Base-by-base conservation (phyloP, 2,888 invertebrate species). In the Galerucella calmariensis region DNA sequence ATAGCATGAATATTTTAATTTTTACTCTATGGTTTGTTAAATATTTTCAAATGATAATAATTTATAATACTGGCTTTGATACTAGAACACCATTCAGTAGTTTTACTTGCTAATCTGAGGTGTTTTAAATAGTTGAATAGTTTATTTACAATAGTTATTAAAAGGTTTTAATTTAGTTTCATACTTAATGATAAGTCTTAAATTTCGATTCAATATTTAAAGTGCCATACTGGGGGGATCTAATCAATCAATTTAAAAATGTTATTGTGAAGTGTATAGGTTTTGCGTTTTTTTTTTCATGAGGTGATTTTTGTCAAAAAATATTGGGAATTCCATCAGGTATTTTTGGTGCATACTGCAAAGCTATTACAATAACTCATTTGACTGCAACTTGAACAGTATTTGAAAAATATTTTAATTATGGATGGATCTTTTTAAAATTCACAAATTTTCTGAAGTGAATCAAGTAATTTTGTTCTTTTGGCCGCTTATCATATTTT, bases 401-500 rank as follows among this genome's bases (percentile, higher is more conserved):
- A 56, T 56, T 56, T 56, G 56, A 5, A 16, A 48, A 14, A 48
- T 5, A 58, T 14, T 58, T 24, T 11, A 2, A 20, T 14, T 58
- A 20, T 16, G 5, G 14, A 41, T 20, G 48, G 2, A 20, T 65
- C 16, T 20, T 16, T 56, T 16, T 20, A 2, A 8, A 16, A 20
- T 11, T 9, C 56, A 56, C 56, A 56, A 56, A 16, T 61, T 61
- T 48, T n/a, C n/a, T 61, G 61, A 69, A 59, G 46, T 61, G 69
- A 48, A 10, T 11, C 48, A 46, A 69, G 44, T 59, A 14, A 56
- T 16, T 48, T 59, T 48, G 8, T 44, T 44, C 44, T 46, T 68
- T 69, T 69, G 69, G 61, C 61, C 61, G 48, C 59, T 69, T 69
- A 46, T 69, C 35, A n/a, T 46, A 48, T 51, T 53, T 53, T 16